Base-by-base conservation (phyloP, 2,888 invertebrate species). In the Hedychridium roseum region DNA sequence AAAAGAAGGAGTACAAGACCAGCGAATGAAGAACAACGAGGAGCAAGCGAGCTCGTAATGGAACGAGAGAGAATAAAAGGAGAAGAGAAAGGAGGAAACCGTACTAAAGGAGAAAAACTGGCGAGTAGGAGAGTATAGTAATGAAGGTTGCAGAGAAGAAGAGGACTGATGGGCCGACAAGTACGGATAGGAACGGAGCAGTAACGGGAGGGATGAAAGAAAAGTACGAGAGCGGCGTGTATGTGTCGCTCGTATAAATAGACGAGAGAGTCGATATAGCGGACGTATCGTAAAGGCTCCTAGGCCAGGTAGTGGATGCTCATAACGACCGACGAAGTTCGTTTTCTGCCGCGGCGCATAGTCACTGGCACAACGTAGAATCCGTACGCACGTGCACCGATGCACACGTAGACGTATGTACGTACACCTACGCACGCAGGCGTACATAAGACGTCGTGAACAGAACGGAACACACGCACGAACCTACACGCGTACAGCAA, bases 241-340 rank as follows among this genome's bases (percentile, higher is more conserved):
- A 73, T 69, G 74, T n/a, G 68, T 67, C 68, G 70, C n/a, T 64
- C 66, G 70, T 75, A 75, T 76, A 74, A 76, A 75, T 75, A 76
- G 75, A 74, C 68, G 68, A 66, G 63, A 61, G 69, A 56, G 68
- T 68, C 68, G 67, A 67, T 68, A 64, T 58, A 57, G 65, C 52
- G 58, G 61, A 57, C 59, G 60, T 65, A 67, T 64, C 65, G 62
- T 66, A 59, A n/a, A 63, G 56, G 50, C 62, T 66, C 66, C 62
- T 60, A 61, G 56, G 51, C 62, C 68, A 71, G 70, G 66, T 68
- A 68, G 70, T 58, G 54, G 60, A 64, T 59, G 43, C 58, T 58
- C 57, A 50, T 54, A 57, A 60, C 54, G 57, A 58, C 31, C 53
- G 63, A 62, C 47, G 51, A 57, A 60, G 60, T 59, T 56, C 49